Evolutionary conservation across 1,140 invertebrate genomes (phyloP), one percentile per base, ranked within the genome.

Genomic region (Atta cephalotes): DNA sequence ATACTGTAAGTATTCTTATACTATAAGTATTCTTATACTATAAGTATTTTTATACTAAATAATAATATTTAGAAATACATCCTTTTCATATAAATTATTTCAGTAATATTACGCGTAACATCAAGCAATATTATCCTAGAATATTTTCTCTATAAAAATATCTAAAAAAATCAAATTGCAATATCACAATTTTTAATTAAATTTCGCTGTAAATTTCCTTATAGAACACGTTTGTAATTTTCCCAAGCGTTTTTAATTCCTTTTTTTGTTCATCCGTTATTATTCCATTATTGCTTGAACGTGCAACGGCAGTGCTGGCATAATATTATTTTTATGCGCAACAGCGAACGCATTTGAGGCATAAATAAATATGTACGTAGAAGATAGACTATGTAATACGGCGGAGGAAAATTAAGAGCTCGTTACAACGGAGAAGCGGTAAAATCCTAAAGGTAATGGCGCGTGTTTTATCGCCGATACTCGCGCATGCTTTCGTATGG

Each of bases 381-480:
- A 71, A 56, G 66, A 71, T 71, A 58, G 79, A 81, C 51, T 21
- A 18, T 81, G 77, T 86, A 80, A 86, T 62, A 77, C 62, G 53
- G 76, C 35, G 28, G 65, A 68, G 66, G 87, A 78, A 82, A 89
- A 89, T 89, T 89, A 89, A 87, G 65, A 65, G 77, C 87, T 89
- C 84, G 88, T 89, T 89, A 89, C 84, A 78, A 65, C 21, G 58
- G 70, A 45, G 68, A 31, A 45, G 25, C 35, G 71, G 14, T 89
- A 89, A 89, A 89, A 88, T 86, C 62, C 62, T 51, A 35, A 80
- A 74, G 56, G 81, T 63, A 89, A 88, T 72, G 76, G 58, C 49
- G 70, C 60, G 77, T 89, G 72, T 78, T 89, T 89, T 86, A 89
- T 81, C 56, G 76, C n/a, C 9, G 16, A 0, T 28, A 58, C 31